Evolutionary conservation across 2,113 vertebrate species (phyloP).

Genomic region (Asarcornis scutulata): DNA sequence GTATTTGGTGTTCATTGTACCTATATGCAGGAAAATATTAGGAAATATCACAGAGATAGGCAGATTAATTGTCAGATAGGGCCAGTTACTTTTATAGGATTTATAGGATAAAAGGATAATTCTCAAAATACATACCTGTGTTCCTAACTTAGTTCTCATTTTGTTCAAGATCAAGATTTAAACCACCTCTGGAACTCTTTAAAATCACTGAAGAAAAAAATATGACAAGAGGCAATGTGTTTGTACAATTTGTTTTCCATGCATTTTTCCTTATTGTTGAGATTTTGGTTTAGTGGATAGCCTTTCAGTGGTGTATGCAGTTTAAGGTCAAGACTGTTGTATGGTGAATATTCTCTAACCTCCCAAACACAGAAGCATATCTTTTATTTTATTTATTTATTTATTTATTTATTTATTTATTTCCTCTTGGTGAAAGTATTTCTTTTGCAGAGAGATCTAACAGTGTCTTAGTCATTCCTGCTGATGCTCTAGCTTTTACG

Average conservation of each 20-base stretch:
- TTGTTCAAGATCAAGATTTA: background rate
- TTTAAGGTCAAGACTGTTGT: background rate
- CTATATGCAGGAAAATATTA: background rate
- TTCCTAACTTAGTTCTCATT: background rate
- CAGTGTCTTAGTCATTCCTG: no score
- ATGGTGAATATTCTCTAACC: background rate
- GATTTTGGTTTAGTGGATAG: background rate
- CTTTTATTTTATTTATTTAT: no score
- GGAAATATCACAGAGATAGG: background rate
- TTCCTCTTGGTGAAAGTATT: background rate
- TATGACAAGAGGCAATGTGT: background rate
- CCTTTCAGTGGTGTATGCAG: no score
- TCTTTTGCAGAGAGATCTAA: background rate
- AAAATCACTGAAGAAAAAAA: background rate
- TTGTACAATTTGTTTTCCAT: background rate
- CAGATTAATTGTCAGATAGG: background rate
- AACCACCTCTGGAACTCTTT: background rate
- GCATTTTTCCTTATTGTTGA: background rate
- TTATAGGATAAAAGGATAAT: background rate
- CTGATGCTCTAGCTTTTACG: background rate
- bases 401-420: background rate
- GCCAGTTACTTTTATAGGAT: background rate
- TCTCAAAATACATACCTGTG: accelerated
- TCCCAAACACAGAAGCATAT: background rate
- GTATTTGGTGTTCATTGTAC: background rate